Percentiles rank a stretch among this genome's conserved stretches.
Conservation (phyloP, 2,888 invertebrate species). For the Acrobasis repandana region DNA sequence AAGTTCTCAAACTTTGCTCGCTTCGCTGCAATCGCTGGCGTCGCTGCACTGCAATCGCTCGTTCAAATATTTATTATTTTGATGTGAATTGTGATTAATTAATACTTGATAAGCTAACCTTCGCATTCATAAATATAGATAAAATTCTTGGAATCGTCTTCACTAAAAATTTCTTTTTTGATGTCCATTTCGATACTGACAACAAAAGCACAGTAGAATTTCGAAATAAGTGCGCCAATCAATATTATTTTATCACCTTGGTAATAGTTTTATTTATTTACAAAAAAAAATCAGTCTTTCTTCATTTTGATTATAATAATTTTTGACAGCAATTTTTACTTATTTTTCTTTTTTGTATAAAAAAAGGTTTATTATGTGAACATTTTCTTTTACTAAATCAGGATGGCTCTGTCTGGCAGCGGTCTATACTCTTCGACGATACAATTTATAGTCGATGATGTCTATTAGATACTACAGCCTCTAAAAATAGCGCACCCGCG, state of each 20-base stretch:
- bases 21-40: too few relatives aligned
- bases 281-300: slow-evolving; percentile 6
- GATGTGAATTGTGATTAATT: too few relatives aligned
- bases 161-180: slow-evolving; percentile 36
- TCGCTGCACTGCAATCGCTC: too few relatives aligned
- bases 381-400: background rate
- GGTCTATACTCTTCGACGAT: too few relatives aligned
- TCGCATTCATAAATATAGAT: slow-evolving; percentile 50
- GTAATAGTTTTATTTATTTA: slow-evolving; percentile 46
- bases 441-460: too few relatives aligned
- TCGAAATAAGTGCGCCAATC: slow-evolving; percentile 25
- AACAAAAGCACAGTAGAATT: slow-evolving; percentile 29
- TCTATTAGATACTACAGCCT: too few relatives aligned
- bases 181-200: slow-evolving; percentile 29
- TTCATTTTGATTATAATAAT: background rate
- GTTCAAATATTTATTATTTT: too few relatives aligned
- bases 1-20: too few relatives aligned
- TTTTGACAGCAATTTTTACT: background rate
- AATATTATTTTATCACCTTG: slow-evolving; percentile 44
- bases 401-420: too few relatives aligned
- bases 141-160: slow-evolving; percentile 39
- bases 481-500: too few relatives aligned
- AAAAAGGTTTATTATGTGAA: background rate
- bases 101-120: slow-evolving; percentile 35
- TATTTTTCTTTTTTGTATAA: background rate